Conservation (phyloP, 1,140 invertebrate species). For the Eupristina koningsbergeri region DNA sequence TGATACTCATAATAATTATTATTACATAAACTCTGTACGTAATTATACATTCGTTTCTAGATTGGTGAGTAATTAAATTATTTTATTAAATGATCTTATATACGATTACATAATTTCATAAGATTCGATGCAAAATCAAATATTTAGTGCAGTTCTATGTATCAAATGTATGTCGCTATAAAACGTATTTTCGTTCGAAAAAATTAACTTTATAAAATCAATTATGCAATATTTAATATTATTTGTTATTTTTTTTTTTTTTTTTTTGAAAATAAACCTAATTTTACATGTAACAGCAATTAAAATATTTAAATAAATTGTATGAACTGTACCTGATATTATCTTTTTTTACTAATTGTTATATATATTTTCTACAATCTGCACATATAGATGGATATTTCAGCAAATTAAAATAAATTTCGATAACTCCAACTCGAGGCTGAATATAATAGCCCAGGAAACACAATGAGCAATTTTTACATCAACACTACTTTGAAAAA, state of each 20-base stretch:
- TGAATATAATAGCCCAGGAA: neutral
- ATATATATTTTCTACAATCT: neutral
- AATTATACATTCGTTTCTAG: too few relatives aligned
- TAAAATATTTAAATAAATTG: neutral
- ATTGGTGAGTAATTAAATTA: neutral
- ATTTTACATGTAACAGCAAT: neutral
- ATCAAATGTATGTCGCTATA: neutral
- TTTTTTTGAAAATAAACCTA: neutral
- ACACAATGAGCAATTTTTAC: neutral
- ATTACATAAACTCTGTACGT: too few relatives aligned
- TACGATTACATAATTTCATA: neutral
- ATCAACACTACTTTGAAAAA: neutral
- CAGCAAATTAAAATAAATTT: neutral
- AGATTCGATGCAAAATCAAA: neutral
- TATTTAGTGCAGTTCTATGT: neutral
- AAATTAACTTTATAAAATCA: too few relatives aligned
- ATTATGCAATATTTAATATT: neutral
- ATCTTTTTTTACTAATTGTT: neutral
- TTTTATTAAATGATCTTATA: too few relatives aligned
- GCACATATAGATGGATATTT: too few relatives aligned
- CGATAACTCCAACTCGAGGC: neutral
- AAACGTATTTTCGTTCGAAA: too few relatives aligned
- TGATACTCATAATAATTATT: too few relatives aligned
- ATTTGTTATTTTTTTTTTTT: neutral
- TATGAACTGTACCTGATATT: neutral